Evolutionary conservation across 1,140 invertebrate species (phyloP).

Genomic region (Chymomyza costata): DNA sequence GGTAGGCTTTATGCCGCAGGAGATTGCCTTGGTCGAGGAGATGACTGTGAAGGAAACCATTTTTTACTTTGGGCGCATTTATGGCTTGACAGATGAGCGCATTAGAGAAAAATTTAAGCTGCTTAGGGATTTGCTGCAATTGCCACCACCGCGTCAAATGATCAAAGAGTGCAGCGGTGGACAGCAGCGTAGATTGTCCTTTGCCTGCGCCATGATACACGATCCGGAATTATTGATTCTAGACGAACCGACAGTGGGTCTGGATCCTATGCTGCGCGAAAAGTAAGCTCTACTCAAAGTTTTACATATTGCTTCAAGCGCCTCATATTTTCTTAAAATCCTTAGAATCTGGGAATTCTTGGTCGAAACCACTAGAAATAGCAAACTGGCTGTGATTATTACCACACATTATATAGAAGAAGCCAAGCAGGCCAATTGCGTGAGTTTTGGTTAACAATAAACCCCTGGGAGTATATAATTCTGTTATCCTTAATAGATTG

Average conservation of each 20-base stretch:
- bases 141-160: conserved; percentile 80
- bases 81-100: conserved; percentile 82
- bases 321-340: background rate
- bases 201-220: conserved; percentile 91
- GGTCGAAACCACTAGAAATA: conserved; percentile 82
- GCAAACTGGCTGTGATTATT: conserved; percentile 86
- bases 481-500: conserved; percentile 80
- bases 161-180: conserved; percentile 88
- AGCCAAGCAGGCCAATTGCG: conserved; percentile 87
- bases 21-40: conserved; percentile 90
- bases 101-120: conserved; percentile 83
- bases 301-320: no score
- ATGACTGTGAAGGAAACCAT: conserved; percentile 91
- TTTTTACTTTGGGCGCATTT: conserved; percentile 91
- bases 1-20: conserved; percentile 93
- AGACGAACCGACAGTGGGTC: conserved; percentile 94
- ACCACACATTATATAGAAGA: conserved; percentile 98
- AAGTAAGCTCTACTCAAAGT: no score
- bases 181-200: conserved; percentile 90
- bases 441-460: no score
- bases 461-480: background rate
- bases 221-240: conserved; percentile 91
- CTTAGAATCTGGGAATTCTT: conserved; percentile 93
- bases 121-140: conserved; percentile 83
- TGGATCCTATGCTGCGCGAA: conserved; percentile 92